Evolutionary conservation across 2,113 vertebrate genomes (phyloP).

Genomic region (Rhinichthys klamathensis): DNA sequence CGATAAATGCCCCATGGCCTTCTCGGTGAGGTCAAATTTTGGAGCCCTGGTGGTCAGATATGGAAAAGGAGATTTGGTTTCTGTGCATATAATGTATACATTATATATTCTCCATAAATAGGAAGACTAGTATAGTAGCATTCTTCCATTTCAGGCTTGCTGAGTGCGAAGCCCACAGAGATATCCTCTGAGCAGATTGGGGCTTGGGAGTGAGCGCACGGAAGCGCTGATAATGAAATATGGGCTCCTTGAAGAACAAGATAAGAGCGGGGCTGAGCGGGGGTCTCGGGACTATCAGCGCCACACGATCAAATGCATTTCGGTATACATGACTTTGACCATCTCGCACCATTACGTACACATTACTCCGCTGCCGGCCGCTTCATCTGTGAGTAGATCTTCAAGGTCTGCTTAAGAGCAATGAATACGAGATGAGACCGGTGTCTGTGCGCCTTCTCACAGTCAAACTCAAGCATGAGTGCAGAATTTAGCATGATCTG

Average conservation of each 20-base stretch:
- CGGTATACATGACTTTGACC: slow-evolving; percentile 44
- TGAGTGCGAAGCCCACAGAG: background rate
- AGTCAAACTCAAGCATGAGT: background rate
- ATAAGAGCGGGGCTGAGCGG: slow-evolving; percentile 64
- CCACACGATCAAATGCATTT: slow-evolving; percentile 58
- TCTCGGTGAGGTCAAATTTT: slow-evolving; percentile 33
- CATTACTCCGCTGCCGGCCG: slow-evolving; percentile 39
- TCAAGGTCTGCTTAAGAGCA: slow-evolving; percentile 41
- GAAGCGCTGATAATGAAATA: slow-evolving; percentile 69
- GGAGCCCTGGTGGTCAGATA: background rate
- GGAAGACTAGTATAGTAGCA: background rate
- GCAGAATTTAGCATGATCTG: background rate
- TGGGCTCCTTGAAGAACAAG: slow-evolving; percentile 65
- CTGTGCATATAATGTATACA: background rate
- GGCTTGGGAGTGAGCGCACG: slow-evolving; percentile 56
- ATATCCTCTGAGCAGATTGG: slow-evolving; percentile 56
- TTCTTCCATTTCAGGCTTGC: slow-evolving; percentile 9
- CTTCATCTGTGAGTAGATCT: slow-evolving; percentile 43
- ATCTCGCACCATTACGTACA: slow-evolving; percentile 31
- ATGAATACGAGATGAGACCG: slow-evolving; percentile 35
- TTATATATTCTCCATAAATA: background rate
- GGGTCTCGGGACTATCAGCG: slow-evolving; percentile 52
- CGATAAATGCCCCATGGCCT: slow-evolving; percentile 29
- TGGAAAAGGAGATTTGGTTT: background rate
- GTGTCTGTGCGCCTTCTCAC: background rate